These are phyloP conservation scores for Gari tellinella DNA, from an alignment of 2,888 invertebrate genomes.

Conservation along the genomic window DNA sequence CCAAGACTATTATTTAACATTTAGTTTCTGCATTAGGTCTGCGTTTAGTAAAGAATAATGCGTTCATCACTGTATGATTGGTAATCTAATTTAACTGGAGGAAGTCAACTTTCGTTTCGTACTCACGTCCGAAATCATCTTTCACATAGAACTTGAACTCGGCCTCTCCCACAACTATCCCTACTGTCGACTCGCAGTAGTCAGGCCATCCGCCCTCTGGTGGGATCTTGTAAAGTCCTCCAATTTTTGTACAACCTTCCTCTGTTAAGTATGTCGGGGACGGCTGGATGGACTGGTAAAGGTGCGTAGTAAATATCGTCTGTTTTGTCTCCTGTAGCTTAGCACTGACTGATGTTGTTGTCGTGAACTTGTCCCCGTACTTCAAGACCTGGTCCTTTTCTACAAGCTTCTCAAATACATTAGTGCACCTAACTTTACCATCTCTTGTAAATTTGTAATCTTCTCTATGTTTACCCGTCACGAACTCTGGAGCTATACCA, in stretches of 20 bases:
- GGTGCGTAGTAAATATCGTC: too few relatives aligned
- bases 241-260: constrained; percentile 19
- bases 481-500: constrained; percentile 19
- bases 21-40: too few relatives aligned
- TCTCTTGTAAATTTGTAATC: constrained; percentile 26
- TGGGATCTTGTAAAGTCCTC: constrained; percentile 10
- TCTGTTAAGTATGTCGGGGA: constrained; percentile 10
- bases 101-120: too few relatives aligned
- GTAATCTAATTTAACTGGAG: too few relatives aligned
- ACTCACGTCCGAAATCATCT: too few relatives aligned
- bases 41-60: too few relatives aligned
- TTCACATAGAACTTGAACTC: constrained; percentile 13
- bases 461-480: constrained; percentile 6
- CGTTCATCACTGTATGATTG: too few relatives aligned
- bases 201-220: constrained; percentile 24
- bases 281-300: constrained; percentile 13
- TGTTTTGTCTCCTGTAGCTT: too few relatives aligned
- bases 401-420: constrained; percentile 21
- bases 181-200: constrained; percentile 11
- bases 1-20: too few relatives aligned
- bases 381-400: constrained; percentile 26
- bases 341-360: not conserved
- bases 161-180: constrained; percentile 13
- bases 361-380: constrained; percentile 15
- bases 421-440: constrained; percentile 17